Evolutionary conservation across 2,797 vertebrate genomes (phyloP).

Genomic region (Melanotaenia boesemani): DNA sequence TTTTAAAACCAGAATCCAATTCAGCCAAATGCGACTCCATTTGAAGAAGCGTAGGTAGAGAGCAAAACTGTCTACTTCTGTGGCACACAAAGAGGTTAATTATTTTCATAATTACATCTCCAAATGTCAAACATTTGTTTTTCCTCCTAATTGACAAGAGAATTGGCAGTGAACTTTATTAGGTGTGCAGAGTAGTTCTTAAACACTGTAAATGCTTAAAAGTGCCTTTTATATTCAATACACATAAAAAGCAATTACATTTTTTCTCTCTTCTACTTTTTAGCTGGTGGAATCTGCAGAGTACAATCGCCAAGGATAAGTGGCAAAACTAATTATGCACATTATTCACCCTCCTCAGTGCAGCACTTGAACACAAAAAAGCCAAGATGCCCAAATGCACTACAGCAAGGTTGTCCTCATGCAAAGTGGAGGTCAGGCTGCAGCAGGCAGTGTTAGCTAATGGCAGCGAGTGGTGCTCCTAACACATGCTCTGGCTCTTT

Average conservation of each 20-base stretch:
- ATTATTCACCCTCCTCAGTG: slow-evolving; percentile 75
- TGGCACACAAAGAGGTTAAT: slow-evolving; percentile 72
- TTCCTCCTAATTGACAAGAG: slow-evolving; percentile 76
- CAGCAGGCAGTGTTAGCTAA: slow-evolving; percentile 62
- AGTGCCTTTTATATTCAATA: slow-evolving; percentile 69
- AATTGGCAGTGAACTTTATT: slow-evolving; percentile 77
- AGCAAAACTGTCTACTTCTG: slow-evolving; percentile 63
- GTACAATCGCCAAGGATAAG: slow-evolving; percentile 72
- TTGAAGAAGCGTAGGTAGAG: slow-evolving; percentile 55
- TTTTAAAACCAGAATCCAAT: slow-evolving; percentile 43
- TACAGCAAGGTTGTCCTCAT: slow-evolving; percentile 66
- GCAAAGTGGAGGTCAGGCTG: slow-evolving; percentile 73
- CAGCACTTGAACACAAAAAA: slow-evolving; percentile 71
- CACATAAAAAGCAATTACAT: slow-evolving; percentile 76
- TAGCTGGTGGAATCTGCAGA: slow-evolving; percentile 65
- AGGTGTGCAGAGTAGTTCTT: slow-evolving; percentile 61
- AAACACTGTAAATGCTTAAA: slow-evolving; percentile 59
- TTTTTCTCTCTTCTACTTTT: slow-evolving; percentile 52
- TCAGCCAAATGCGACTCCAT: slow-evolving; percentile 46
- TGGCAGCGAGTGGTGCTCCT: slow-evolving; percentile 65
- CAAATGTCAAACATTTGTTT: slow-evolving; percentile 83
- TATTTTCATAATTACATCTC: slow-evolving; percentile 79
- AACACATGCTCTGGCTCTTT: slow-evolving; percentile 75
- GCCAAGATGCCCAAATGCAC: slow-evolving; percentile 69
- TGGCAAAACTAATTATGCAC: slow-evolving; percentile 78